A percentile compares a stretch with the other conserved stretches of the same genome.
phyloP scores from a whole-genome alignment of 2,888 invertebrate species.

The Synanthedon formicaeformis region DNA sequence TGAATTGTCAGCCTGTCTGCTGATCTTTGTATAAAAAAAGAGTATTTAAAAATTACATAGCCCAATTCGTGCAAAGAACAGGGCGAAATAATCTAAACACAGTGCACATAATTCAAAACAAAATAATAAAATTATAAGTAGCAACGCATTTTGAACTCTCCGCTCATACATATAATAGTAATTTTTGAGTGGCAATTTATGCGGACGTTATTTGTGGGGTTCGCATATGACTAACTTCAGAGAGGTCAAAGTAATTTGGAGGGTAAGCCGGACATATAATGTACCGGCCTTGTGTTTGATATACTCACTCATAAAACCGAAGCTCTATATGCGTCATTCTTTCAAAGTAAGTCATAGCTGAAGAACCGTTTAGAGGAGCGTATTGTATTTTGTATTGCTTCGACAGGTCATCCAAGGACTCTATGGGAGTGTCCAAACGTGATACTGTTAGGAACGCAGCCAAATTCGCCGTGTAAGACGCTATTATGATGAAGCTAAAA shows the following conservation, averaged over 20 bases:
- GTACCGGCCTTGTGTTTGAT: background rate
- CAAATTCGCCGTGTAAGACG: slow-evolving; percentile 97
- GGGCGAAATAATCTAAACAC: too few species aligned
- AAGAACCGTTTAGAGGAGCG: slow-evolving; percentile 88
- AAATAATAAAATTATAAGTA: too few species aligned
- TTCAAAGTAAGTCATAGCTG: slow-evolving; percentile 94
- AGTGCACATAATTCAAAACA: too few species aligned
- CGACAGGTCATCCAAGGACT: slow-evolving; percentile 92
- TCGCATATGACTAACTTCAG: background rate
- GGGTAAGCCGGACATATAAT: background rate
- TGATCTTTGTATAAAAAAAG: too few species aligned
- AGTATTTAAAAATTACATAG: too few species aligned
- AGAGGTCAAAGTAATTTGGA: background rate
- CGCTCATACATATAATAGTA: too few species aligned
- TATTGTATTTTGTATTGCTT: slow-evolving; percentile 97
- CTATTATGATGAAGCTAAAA: slow-evolving; percentile 91
- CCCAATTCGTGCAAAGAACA: too few species aligned
- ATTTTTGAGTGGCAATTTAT: too few species aligned
- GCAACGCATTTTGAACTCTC: too few species aligned
- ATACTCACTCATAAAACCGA: slow-evolving; percentile 89
- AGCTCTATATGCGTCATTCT: slow-evolving; percentile 96
- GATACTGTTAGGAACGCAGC: slow-evolving; percentile 97
- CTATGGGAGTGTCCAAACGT: slow-evolving; percentile 91
- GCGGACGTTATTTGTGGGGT: too few species aligned
- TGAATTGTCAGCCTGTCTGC: too few species aligned